Conservation (phyloP, 2,888 invertebrate genomes). For the Craniophora ligustri region DNA sequence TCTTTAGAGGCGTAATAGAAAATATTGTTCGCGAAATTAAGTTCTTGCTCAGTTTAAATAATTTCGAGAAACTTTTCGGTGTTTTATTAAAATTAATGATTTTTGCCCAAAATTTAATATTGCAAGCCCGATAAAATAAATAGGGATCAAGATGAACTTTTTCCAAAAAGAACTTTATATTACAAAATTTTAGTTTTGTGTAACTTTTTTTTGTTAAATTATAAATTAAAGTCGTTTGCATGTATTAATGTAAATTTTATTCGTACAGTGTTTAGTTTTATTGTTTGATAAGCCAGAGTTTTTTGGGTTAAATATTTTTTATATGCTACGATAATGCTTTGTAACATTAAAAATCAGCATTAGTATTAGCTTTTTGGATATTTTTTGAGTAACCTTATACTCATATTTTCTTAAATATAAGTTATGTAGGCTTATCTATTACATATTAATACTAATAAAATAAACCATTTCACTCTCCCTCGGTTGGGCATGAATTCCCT, state of each 20-base stretch:
- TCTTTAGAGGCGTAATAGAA: constrained; percentile 58
- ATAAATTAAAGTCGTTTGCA: neutral
- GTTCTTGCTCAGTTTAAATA: constrained; percentile 46
- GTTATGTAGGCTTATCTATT: too few relatives aligned
- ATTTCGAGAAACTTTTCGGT: constrained; percentile 45
- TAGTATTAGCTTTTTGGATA: too few relatives aligned
- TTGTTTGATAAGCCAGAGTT: neutral
- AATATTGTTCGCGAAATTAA: constrained; percentile 60
- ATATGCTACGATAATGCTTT: too few relatives aligned
- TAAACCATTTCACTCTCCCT: too few relatives aligned
- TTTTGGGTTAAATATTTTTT: too few relatives aligned
- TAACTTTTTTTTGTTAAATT: neutral
- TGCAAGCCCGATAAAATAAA: constrained; percentile 11
- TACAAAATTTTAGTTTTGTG: neutral
- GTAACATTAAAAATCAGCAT: too few relatives aligned
- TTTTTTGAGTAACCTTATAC: too few relatives aligned
- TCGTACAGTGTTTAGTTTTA: constrained; percentile 11
- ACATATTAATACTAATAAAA: too few relatives aligned
- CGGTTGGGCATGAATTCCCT: too few relatives aligned
- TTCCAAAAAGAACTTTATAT: neutral
- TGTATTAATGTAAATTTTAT: constrained; percentile 29
- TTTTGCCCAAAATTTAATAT: constrained; percentile 23
- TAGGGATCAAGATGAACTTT: neutral
- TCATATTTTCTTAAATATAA: too few relatives aligned
- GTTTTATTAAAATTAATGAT: constrained; percentile 48